phyloP scores from a whole-genome alignment of 2,113 vertebrate genomes.

The Caracal caracal region DNA sequence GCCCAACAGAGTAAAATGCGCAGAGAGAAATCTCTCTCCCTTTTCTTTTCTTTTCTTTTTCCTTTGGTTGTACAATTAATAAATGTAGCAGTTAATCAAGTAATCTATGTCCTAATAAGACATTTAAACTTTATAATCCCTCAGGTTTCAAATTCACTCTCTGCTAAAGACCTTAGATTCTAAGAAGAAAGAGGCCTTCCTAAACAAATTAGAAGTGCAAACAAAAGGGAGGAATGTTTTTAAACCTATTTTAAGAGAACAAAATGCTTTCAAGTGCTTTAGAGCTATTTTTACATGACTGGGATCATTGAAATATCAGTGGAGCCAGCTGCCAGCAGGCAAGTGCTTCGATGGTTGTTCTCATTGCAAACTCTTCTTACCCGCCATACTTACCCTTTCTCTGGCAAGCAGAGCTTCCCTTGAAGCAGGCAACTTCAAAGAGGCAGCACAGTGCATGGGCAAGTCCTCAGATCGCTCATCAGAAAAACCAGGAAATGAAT shows the following conservation, averaged over 20 bases:
- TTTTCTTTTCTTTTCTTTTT: background rate
- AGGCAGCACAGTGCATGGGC: background rate
- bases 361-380: background rate
- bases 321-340: constrained; percentile 32
- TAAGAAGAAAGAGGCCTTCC: constrained; percentile 8
- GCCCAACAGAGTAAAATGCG: background rate
- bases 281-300: constrained; percentile 59
- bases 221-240: constrained; percentile 19
- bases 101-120: background rate
- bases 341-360: background rate
- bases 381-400: background rate
- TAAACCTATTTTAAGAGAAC: constrained; percentile 54
- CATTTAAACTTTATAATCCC: background rate
- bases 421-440: constrained; percentile 55
- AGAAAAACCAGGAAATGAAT: constrained; percentile 9
- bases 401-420: background rate
- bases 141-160: background rate
- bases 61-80: background rate
- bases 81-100: background rate
- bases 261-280: constrained; percentile 40
- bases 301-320: constrained; percentile 23
- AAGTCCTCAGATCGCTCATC: constrained; percentile 3
- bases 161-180: background rate
- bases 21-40: background rate
- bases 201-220: constrained; percentile 6